Base-by-base conservation (phyloP, 2,888 invertebrate species). In the Leucania comma region DNA sequence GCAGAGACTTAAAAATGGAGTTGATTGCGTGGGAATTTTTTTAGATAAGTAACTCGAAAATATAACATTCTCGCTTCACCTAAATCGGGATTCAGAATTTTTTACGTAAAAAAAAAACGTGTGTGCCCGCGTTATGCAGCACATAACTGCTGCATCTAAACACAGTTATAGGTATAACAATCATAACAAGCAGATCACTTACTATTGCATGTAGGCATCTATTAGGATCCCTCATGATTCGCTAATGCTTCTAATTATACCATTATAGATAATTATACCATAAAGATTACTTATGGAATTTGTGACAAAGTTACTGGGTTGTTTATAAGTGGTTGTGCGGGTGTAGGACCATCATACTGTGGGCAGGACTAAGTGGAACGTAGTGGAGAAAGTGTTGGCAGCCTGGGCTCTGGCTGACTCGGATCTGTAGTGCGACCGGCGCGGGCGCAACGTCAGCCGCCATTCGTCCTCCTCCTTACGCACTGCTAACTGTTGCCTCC, bases 371-470 rank as follows among this genome's bases (percentile, higher is more conserved):
- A 93, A 92, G 93, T 93, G 89, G 93, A 90, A 82, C 93, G 89
- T 78, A 81, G 84, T 82, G 91, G 94, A 94, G 95, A 95, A 95
- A 95, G 95, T 94, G 80, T 89, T 88, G 90, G 90, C 86, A 90
- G 88, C 85, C 90, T 90, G 92, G 89, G 92, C 92, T 91, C 91
- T 90, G 81, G 83, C 85, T 68, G 64, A 51, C 68, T 72, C 67
- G 67, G 68, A 71, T 75, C 75, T 76, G 78, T 79, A 81, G 82
- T 82, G 83, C 78, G 76, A 72, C 65, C 72, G 74, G 69, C 68
- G 68, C 73, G 67, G 78, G 81, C 86, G 76, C 62, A 75, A 70
- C 73, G 87, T 63, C 73, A 76, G 72, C 85, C 82, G 81, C 71
- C 74, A 65, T 66, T 78, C 68, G 77, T 79, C 79, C 76, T 78